Conservation (phyloP, 1,140 invertebrate genomes). For the Pogonognathellus flavescens region DNA sequence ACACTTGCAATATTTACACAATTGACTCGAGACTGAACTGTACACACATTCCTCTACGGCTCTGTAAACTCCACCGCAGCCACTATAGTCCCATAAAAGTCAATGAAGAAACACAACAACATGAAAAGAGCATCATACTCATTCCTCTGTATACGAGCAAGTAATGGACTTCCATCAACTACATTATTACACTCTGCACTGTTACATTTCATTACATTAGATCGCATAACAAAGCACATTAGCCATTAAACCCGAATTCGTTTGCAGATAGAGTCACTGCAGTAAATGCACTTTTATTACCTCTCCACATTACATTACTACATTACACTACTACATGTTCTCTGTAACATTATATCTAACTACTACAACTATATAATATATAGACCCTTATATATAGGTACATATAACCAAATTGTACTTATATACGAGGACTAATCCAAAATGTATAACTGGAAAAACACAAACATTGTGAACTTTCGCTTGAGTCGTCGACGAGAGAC, state of each 20-base stretch:
- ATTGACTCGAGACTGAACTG: no score
- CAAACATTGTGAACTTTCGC: neutral
- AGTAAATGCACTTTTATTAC: slow-evolving; percentile 44
- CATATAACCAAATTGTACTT: slow-evolving; percentile 20
- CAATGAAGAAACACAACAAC: slow-evolving; percentile 13
- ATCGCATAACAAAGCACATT: slow-evolving; percentile 44
- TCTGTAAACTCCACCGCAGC: neutral
- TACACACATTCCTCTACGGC: no score
- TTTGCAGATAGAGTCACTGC: slow-evolving; percentile 45
- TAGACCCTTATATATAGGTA: no score
- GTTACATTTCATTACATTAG: slow-evolving; percentile 49
- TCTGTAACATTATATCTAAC: slow-evolving; percentile 2
- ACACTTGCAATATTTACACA: no score
- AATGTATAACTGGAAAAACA: neutral
- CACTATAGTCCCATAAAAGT: neutral
- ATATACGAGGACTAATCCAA: neutral
- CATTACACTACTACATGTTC: neutral
- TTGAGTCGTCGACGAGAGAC: neutral
- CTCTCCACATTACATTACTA: slow-evolving; percentile 22
- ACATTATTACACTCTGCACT: slow-evolving; percentile 28
- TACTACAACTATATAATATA: neutral
- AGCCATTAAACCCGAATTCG: slow-evolving; percentile 49
- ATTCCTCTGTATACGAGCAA: slow-evolving; percentile 4
- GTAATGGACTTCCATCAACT: slow-evolving; percentile 42
- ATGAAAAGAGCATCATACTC: slow-evolving; percentile 38